Evolutionary conservation across 1,140 invertebrate species (phyloP).

Genomic region (Neuroterus valhalla): DNA sequence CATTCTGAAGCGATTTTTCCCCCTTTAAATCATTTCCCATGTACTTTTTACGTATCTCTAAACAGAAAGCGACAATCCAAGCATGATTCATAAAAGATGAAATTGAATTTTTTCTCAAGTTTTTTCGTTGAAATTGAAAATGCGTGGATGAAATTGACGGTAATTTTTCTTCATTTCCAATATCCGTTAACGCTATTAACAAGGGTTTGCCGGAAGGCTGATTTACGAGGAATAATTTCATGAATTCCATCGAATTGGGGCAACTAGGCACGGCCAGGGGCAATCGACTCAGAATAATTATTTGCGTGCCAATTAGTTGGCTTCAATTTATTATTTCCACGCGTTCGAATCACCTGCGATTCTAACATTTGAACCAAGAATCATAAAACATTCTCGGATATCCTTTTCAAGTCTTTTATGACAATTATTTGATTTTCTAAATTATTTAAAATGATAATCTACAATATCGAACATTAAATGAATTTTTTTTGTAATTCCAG

Average conservation of each 20-base stretch:
- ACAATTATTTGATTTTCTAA: no score
- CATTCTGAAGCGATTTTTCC: no score
- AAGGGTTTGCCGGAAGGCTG: slow-evolving; percentile 33
- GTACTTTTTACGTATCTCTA: no score
- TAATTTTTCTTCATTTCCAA: slow-evolving; percentile 24
- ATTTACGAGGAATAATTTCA: slow-evolving; percentile 43
- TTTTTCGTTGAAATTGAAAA: not conserved
- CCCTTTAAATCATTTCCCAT: no score
- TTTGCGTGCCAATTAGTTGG: slow-evolving; percentile 31
- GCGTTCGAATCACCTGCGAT: not conserved
- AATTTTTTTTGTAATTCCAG: not conserved
- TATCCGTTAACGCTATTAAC: slow-evolving; percentile 31
- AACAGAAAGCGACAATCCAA: no score
- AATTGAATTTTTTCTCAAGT: no score
- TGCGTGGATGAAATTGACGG: not conserved
- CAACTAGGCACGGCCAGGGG: slow-evolving; percentile 16
- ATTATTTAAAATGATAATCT: no score
- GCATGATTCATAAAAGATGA: no score
- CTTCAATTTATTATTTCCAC: slow-evolving; percentile 37
- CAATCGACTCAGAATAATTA: slow-evolving; percentile 36
- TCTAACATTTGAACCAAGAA: no score
- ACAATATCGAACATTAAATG: no score
- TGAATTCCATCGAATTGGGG: slow-evolving; percentile 23
- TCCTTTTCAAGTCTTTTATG: no score
- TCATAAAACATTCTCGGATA: no score